A percentile compares a stretch with the other conserved stretches of the same genome.
Evolutionary conservation across 2,888 invertebrate genomes (phyloP).

Genomic region (Hylaea fasciaria): DNA sequence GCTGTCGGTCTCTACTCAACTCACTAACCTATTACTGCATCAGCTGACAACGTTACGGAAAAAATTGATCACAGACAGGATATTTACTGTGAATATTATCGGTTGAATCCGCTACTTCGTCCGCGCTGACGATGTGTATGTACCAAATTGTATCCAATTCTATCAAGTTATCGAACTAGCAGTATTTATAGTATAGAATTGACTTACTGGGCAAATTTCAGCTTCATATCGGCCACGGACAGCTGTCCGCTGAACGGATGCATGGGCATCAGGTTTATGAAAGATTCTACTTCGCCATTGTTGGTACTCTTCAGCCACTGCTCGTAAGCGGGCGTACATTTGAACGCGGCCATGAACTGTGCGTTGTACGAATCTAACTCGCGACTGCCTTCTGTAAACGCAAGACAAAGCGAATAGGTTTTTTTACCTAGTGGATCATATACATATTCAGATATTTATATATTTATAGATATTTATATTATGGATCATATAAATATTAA

Average conservation of each 20-base stretch:
- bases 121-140: too few relatives aligned
- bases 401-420: not conserved
- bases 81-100: too few relatives aligned
- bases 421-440: too few relatives aligned
- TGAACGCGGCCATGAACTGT: conserved; percentile 93
- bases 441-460: too few relatives aligned
- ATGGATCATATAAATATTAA: too few relatives aligned
- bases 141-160: too few relatives aligned
- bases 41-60: too few relatives aligned
- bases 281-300: conserved; percentile 86
- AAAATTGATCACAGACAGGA: too few relatives aligned
- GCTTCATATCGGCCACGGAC: conserved; percentile 97
- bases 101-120: too few relatives aligned
- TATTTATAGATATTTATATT: too few relatives aligned
- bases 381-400: conserved; percentile 88
- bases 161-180: not conserved
- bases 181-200: not conserved
- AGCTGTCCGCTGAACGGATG: conserved; percentile 98
- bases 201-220: conserved; percentile 95
- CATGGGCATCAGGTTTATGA: conserved; percentile 89
- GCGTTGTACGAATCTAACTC: conserved; percentile 95
- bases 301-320: conserved; percentile 90
- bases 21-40: too few relatives aligned
- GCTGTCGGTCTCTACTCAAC: too few relatives aligned
- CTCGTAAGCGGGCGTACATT: conserved; percentile 94